Conservation (phyloP, 2,797 vertebrate species). For the Gymnodraco acuticeps region DNA sequence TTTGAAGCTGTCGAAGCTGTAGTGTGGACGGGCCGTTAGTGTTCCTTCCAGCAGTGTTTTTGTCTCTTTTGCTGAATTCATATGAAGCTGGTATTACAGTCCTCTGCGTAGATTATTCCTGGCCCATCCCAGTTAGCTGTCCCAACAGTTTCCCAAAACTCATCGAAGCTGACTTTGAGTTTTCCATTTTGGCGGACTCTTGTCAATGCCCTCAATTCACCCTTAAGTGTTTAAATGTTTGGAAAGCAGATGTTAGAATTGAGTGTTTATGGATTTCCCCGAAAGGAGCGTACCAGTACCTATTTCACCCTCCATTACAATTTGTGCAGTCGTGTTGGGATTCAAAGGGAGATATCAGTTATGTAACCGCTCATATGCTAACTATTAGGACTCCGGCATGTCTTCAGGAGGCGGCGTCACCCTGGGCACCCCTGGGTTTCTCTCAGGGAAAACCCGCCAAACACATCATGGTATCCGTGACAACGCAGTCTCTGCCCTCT, state of each 20-base stretch:
- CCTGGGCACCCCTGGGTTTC: constrained; percentile 70
- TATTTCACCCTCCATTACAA: constrained; percentile 14
- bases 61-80: constrained; percentile 15
- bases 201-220: constrained; percentile 25
- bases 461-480: constrained; percentile 66
- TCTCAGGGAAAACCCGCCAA: constrained; percentile 69
- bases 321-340: constrained; percentile 42
- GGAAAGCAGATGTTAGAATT: constrained; percentile 7
- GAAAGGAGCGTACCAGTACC: background rate
- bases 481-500: constrained; percentile 57
- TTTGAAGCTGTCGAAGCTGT: too few relatives aligned
- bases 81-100: constrained; percentile 8
- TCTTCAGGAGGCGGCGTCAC: constrained; percentile 69
- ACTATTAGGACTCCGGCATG: constrained; percentile 62
- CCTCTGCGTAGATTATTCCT: constrained; percentile 21
- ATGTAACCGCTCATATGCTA: constrained; percentile 71
- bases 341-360: constrained; percentile 52
- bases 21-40: too few relatives aligned
- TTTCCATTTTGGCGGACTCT: constrained; percentile 23
- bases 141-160: constrained; percentile 14
- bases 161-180: background rate
- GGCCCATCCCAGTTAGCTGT: constrained; percentile 3
- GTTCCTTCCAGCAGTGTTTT: background rate
- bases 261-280: background rate
- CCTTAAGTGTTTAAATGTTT: constrained; percentile 19